Evolutionary conservation across 2,888 invertebrate species (phyloP).

Genomic region (Pristionchus fissidentatus): DNA sequence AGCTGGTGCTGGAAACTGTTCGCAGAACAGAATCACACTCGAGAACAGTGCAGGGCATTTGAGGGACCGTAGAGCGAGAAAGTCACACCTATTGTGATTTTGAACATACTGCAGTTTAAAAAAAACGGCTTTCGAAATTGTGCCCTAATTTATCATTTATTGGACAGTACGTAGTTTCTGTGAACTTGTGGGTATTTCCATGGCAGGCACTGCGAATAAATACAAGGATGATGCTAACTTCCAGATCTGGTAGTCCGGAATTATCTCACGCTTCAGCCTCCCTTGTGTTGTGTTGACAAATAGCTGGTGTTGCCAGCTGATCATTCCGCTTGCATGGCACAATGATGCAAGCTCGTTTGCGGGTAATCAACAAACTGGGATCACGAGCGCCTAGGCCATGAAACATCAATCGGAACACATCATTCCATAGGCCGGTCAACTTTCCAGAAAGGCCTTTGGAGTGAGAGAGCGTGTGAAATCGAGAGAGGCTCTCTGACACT

Average conservation of each 20-base stretch:
- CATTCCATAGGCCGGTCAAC: not conserved
- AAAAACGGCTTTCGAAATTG: too few relatives aligned
- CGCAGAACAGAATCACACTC: not conserved
- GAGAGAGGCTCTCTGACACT: too few relatives aligned
- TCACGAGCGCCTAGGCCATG: not conserved
- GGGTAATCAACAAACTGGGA: not conserved
- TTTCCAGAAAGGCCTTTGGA: not conserved
- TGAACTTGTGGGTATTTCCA: too few relatives aligned
- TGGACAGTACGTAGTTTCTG: not conserved
- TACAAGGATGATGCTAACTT: too few relatives aligned
- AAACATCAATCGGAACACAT: not conserved
- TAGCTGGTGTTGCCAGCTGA: constrained; percentile 25
- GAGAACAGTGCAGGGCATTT: not conserved
- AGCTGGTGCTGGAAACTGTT: not conserved
- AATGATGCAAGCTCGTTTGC: constrained; percentile 15
- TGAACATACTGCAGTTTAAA: too few relatives aligned
- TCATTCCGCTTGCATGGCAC: constrained; percentile 12
- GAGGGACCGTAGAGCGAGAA: too few relatives aligned
- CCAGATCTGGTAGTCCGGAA: not conserved
- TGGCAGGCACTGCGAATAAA: too few relatives aligned
- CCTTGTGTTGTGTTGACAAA: not conserved
- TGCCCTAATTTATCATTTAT: not conserved
- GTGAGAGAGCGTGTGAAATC: too few relatives aligned
- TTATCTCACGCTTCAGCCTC: not conserved
- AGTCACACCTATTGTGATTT: too few relatives aligned